phyloP scores from a whole-genome alignment of 2,113 vertebrate genomes.

The Macaca mulatta region DNA sequence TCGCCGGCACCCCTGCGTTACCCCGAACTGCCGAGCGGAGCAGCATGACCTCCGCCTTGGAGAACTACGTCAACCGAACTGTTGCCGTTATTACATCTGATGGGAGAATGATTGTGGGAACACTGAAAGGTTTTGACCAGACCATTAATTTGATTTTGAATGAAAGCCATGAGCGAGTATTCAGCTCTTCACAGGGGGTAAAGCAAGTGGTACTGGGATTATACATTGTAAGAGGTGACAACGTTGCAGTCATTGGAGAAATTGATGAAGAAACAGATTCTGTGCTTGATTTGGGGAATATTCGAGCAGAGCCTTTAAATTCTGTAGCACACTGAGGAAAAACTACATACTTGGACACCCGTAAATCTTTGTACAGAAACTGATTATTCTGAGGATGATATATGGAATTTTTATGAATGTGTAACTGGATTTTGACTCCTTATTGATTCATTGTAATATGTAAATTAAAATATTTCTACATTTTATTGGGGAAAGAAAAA shows the following conservation, averaged over 20 bases:
- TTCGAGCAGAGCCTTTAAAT: conserved; percentile 96
- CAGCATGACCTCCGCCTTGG: no score
- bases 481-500: conserved; percentile 73
- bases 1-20: no score
- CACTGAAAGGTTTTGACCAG: conserved; percentile 98
- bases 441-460: conserved; percentile 79
- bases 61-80: no score
- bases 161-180: conserved; percentile 99
- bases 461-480: conserved; percentile 87
- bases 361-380: conserved; percentile 86
- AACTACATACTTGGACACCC: conserved; percentile 68
- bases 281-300: conserved; percentile 96
- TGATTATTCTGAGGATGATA: conserved; percentile 71
- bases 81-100: no score
- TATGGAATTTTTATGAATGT: conserved; percentile 77
- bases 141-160: conserved; percentile 99
- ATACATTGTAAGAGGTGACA: conserved; percentile 98
- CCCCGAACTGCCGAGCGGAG: no score
- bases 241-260: conserved; percentile 98
- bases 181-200: conserved; percentile 98
- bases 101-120: conserved; percentile 83
- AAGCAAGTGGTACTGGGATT: conserved; percentile 98
- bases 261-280: conserved; percentile 99
- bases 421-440: conserved; percentile 72
- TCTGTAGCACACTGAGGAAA: conserved; percentile 93